These are phyloP conservation scores for Drosophila conformis DNA, from an alignment of 2,888 invertebrate species.

Conservation along the genomic window DNA sequence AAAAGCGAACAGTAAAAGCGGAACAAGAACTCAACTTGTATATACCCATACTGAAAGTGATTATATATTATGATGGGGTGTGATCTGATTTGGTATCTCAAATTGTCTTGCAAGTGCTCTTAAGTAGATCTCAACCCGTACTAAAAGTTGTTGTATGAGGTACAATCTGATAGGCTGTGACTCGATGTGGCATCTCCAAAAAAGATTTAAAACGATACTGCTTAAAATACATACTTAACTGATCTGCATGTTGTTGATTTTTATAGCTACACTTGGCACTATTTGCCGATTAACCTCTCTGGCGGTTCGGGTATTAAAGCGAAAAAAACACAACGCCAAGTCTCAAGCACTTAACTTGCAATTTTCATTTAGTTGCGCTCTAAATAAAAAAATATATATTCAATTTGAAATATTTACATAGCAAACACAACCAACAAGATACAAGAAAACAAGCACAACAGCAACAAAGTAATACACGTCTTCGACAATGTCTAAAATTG, in stretches of 20 bases:
- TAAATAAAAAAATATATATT: slow-evolving; percentile 54
- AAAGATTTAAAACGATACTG: no score
- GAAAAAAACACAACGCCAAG: slow-evolving; percentile 1
- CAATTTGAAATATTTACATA: slow-evolving; percentile 66
- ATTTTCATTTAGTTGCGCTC: slow-evolving; percentile 66
- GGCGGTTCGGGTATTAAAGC: background rate
- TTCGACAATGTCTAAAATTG: slow-evolving; percentile 62
- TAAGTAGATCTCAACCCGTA: slow-evolving; percentile 19
- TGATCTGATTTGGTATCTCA: background rate
- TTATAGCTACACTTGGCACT: background rate
- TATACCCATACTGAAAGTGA: background rate
- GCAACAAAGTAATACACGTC: slow-evolving; percentile 23
- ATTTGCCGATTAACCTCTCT: background rate
- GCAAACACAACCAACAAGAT: slow-evolving; percentile 32
- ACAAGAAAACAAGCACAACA: slow-evolving; percentile 1
- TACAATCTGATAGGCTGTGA: background rate
- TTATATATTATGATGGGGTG: background rate
- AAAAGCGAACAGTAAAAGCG: slow-evolving; percentile 9
- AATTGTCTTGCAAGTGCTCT: background rate
- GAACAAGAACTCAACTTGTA: slow-evolving; percentile 13
- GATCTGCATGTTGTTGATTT: background rate
- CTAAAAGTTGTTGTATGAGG: slow-evolving; percentile 2
- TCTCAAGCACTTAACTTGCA: slow-evolving; percentile 33
- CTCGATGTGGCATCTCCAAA: background rate
- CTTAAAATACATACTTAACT: background rate